Evolutionary conservation across 2,113 vertebrate genomes (phyloP).

Genomic region (Ursus arctos): DNA sequence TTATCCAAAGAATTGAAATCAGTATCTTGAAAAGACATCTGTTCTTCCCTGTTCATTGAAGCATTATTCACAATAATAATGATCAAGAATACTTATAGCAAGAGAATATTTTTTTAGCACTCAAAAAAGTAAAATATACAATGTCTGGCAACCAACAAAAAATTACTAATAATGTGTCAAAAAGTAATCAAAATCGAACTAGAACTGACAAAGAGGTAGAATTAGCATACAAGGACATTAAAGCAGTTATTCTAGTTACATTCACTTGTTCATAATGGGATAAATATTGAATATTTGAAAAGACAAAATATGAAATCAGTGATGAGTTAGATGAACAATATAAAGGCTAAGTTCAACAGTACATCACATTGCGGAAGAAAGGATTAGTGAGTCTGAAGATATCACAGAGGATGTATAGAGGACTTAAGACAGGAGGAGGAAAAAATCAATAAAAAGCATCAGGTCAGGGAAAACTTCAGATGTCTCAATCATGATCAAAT

Average conservation of each 20-base stretch:
- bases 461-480: not conserved
- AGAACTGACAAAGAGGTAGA: not conserved
- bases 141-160: not conserved
- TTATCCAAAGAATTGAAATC: not conserved
- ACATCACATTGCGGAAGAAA: not conserved
- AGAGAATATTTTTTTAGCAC: not conserved
- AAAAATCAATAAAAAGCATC: not conserved
- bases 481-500: not conserved
- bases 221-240: not conserved
- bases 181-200: not conserved
- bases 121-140: not conserved
- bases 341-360: not conserved
- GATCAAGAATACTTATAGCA: not conserved
- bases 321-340: not conserved
- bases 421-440: not conserved
- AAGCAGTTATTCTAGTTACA: not conserved
- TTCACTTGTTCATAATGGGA: not conserved
- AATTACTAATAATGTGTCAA: not conserved
- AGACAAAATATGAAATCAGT: not conserved
- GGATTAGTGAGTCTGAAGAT: not conserved
- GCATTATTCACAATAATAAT: not conserved
- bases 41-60: not conserved
- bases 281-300: not conserved
- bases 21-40: not conserved
- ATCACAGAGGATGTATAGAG: not conserved